phyloP scores from a whole-genome alignment of 2,113 vertebrate genomes.

The Chionis minor region DNA sequence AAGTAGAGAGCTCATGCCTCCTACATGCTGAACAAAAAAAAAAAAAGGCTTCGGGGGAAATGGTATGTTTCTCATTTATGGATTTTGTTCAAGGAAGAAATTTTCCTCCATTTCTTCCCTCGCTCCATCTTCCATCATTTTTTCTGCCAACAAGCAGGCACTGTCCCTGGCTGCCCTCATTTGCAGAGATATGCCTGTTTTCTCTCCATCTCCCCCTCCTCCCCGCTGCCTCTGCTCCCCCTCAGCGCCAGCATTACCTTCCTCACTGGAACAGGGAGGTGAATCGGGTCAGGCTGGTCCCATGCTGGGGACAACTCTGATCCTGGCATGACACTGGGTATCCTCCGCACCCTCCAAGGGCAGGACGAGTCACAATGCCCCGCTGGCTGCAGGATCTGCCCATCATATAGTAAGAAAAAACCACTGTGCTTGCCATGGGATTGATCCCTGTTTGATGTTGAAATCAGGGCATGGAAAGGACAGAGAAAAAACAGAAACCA shows the following conservation, averaged over 20 bases:
- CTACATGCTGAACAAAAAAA: background rate
- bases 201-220: background rate
- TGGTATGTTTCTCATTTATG: background rate
- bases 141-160: background rate
- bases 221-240: background rate
- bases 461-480: background rate
- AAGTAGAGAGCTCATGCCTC: background rate
- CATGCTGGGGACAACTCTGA: rapidly evolving
- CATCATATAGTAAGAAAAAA: background rate
- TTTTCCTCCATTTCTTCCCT: background rate
- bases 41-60: background rate
- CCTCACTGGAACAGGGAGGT: background rate
- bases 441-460: background rate
- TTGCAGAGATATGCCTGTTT: background rate
- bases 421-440: background rate
- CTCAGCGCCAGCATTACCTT: background rate
- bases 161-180: background rate
- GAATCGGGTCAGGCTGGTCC: background rate
- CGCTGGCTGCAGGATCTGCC: background rate
- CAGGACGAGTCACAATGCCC: background rate
- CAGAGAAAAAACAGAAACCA: background rate
- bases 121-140: background rate
- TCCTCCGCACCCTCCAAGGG: background rate
- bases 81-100: background rate
- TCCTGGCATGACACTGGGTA: background rate